These are phyloP conservation scores for Eristalis intricaria DNA, from an alignment of 2,888 invertebrate species.

Conservation along the genomic window DNA sequence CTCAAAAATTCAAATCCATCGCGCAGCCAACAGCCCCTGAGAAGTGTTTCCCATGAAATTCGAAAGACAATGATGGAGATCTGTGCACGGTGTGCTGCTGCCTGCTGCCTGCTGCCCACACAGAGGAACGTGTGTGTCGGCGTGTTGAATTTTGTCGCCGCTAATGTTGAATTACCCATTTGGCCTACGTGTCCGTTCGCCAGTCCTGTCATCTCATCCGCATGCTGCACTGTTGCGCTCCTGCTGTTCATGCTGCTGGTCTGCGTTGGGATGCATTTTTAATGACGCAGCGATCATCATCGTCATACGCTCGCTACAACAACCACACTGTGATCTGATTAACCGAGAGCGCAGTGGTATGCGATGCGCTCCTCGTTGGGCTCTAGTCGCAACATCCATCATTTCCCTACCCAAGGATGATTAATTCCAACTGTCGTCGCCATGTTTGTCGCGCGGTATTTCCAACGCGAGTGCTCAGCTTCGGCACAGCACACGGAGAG, in stretches of 20 bases:
- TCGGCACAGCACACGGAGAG: neutral
- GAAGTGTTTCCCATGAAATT: constrained; percentile 35
- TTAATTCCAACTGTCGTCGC: constrained; percentile 63
- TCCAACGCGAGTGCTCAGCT: neutral
- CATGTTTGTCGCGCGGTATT: constrained; percentile 45
- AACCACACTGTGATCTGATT: constrained; percentile 54
- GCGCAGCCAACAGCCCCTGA: neutral
- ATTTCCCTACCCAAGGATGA: constrained; percentile 61
- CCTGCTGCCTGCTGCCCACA: constrained; percentile 48
- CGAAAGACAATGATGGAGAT: constrained; percentile 56
- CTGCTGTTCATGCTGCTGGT: neutral
- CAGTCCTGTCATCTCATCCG: constrained; percentile 13
- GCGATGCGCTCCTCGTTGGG: constrained; percentile 18
- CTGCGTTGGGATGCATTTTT: constrained; percentile 51
- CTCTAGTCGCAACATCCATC: constrained; percentile 56
- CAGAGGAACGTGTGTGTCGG: constrained; percentile 62
- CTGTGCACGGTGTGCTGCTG: constrained; percentile 14
- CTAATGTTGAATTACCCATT: constrained; percentile 57
- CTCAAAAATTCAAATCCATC: constrained; percentile 18
- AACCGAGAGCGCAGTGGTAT: constrained; percentile 27
- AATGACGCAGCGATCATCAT: constrained; percentile 54
- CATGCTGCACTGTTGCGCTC: neutral
- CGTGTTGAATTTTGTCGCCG: constrained; percentile 54
- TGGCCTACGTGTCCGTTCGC: constrained; percentile 49
- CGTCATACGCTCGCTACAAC: constrained; percentile 7